Conservation (phyloP, 2,797 vertebrate species). For the Paramormyrops hopkinsi region DNA sequence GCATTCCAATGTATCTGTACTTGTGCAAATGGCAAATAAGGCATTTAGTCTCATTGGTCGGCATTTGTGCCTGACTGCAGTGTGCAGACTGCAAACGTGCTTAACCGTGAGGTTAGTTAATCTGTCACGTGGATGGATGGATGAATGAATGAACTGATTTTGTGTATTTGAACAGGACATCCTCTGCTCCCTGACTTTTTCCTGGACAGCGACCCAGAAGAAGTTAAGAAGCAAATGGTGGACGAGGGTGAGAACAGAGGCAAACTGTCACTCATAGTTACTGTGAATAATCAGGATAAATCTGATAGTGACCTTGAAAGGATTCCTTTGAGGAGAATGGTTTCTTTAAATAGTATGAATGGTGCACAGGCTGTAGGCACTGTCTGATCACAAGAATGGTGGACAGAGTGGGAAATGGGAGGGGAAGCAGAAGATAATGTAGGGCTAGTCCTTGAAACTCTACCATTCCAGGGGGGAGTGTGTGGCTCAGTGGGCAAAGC, state of each 20-base stretch:
- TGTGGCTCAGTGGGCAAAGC: background rate
- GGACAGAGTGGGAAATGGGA: background rate
- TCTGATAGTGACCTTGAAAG: background rate
- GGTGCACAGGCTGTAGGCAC: background rate
- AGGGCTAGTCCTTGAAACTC: background rate
- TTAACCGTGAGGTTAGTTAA: background rate
- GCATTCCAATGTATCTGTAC: background rate
- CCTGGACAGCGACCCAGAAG: slow-evolving; percentile 71
- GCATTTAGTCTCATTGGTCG: background rate
- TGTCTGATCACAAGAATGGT: background rate
- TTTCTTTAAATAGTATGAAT: background rate
- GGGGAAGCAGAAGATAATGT: background rate
- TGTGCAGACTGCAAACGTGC: background rate
- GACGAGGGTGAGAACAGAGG: slow-evolving; percentile 57
- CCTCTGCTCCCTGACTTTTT: slow-evolving; percentile 90
- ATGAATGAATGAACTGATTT: background rate
- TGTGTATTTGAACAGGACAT: slow-evolving; percentile 63
- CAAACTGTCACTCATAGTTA: background rate
- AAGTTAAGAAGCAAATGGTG: slow-evolving; percentile 51
- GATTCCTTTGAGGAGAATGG: background rate
- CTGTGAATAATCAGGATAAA: background rate
- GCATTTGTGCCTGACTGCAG: background rate
- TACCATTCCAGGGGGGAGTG: background rate
- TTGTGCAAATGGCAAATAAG: background rate
- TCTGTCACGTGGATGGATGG: background rate